A percentile compares a stretch with the other conserved stretches of the same genome.
These are phyloP conservation scores for Diarsia rubi DNA, from an alignment of 2,888 invertebrate species.

Conservation along the genomic window DNA sequence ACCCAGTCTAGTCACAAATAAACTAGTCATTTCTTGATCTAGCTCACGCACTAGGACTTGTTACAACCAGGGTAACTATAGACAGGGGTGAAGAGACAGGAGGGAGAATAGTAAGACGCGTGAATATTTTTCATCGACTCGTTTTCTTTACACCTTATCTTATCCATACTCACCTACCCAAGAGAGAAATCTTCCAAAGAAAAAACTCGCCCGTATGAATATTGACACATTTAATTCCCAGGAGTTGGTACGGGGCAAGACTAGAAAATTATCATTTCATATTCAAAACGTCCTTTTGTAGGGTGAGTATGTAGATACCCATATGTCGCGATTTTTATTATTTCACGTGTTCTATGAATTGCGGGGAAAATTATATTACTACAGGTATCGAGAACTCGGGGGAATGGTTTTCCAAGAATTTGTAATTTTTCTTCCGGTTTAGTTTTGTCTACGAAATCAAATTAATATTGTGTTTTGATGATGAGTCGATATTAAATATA, in stretches of 20 bases:
- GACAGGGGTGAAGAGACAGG: too few relatives aligned
- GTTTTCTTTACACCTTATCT: constrained; percentile 4
- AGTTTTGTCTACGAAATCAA: background rate
- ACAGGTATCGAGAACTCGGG: background rate
- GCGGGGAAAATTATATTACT: constrained; percentile 2
- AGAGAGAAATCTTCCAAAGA: constrained; percentile 40
- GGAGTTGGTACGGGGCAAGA: constrained; percentile 41
- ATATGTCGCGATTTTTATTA: constrained; percentile 33
- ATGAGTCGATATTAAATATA: background rate
- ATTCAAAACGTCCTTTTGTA: constrained; percentile 39
- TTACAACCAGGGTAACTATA: background rate
- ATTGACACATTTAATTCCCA: constrained; percentile 65
- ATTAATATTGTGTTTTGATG: background rate
- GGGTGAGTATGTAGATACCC: constrained; percentile 12
- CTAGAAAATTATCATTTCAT: constrained; percentile 64
- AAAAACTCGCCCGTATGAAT: constrained; percentile 60
- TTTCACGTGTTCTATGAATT: constrained; percentile 21
- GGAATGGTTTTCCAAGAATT: background rate
- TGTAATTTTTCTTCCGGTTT: background rate
- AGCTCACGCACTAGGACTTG: background rate
- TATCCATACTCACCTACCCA: constrained; percentile 8
- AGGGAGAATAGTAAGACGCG: background rate
- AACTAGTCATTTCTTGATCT: background rate
- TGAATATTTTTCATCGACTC: background rate
- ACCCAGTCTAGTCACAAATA: background rate